Evolutionary conservation across 2,888 invertebrate genomes (phyloP).

Genomic region (Cerceris ruficornis): DNA sequence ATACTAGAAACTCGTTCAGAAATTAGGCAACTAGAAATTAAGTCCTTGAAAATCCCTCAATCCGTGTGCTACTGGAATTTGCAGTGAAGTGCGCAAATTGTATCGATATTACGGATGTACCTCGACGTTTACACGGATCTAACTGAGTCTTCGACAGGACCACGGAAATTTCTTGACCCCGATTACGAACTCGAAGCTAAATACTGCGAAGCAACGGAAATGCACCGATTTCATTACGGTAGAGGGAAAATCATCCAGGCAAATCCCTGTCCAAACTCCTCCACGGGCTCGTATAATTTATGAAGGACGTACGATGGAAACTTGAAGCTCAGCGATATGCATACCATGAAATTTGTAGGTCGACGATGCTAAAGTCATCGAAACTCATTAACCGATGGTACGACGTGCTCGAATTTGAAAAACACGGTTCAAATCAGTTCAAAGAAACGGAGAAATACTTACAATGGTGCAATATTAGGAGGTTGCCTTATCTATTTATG

Average conservation of each 20-base stretch:
- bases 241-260: neutral
- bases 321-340: too few relatives aligned
- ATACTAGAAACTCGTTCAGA: too few relatives aligned
- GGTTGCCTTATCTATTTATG: too few relatives aligned
- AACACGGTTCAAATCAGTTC: too few relatives aligned
- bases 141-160: conserved; percentile 59
- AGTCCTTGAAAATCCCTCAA: conserved; percentile 10
- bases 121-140: conserved; percentile 44
- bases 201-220: conserved; percentile 5
- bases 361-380: too few relatives aligned
- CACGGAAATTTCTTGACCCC: conserved; percentile 69
- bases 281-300: neutral
- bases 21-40: too few relatives aligned
- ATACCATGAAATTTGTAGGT: too few relatives aligned
- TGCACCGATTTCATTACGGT: neutral
- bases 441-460: too few relatives aligned
- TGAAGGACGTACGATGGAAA: neutral
- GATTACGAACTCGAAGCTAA: conserved; percentile 25
- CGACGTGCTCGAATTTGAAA: too few relatives aligned
- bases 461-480: too few relatives aligned
- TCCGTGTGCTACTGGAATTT: conserved; percentile 19
- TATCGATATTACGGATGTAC: conserved; percentile 42
- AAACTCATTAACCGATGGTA: too few relatives aligned
- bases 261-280: neutral
- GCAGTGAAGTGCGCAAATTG: conserved; percentile 70